Conservation (phyloP, 1,140 invertebrate genomes). For the Aleiodes sp. region DNA sequence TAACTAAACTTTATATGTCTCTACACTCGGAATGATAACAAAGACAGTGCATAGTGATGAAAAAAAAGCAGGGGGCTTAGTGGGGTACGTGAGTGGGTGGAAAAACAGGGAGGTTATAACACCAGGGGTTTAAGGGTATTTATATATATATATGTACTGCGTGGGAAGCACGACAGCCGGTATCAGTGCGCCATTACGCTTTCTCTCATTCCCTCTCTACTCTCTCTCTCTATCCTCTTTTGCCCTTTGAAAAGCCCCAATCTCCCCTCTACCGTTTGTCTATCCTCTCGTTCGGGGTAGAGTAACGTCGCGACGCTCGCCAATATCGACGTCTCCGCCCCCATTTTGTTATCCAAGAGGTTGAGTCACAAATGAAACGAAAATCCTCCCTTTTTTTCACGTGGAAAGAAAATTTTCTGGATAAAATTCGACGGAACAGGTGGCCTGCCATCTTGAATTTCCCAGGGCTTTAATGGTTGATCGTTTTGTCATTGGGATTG, state of each 20-base stretch:
- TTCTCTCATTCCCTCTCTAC: background rate
- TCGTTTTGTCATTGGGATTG: too few species aligned
- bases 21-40: too few species aligned
- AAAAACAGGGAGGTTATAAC: constrained; percentile 6
- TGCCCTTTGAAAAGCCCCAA: too few species aligned
- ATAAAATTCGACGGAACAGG: constrained; percentile 30
- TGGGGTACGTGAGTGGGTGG: background rate
- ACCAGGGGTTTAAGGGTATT: constrained; percentile 24
- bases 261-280: background rate
- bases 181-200: constrained; percentile 30
- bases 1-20: too few species aligned
- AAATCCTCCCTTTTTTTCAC: too few species aligned
- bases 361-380: constrained; percentile 65
- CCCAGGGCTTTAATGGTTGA: constrained; percentile 25
- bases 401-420: constrained; percentile 33
- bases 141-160: constrained; percentile 18
- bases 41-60: too few species aligned
- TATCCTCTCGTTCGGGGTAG: constrained; percentile 9
- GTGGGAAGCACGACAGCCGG: constrained; percentile 36
- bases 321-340: constrained; percentile 37
- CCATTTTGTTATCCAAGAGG: constrained; percentile 25
- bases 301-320: constrained; percentile 33
- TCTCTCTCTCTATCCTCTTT: too few species aligned
- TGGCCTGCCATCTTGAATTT: constrained; percentile 42
- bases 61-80: background rate